These are phyloP conservation scores for Hippolais icterina DNA, from an alignment of 2,113 vertebrate genomes.

Conservation along the genomic window DNA sequence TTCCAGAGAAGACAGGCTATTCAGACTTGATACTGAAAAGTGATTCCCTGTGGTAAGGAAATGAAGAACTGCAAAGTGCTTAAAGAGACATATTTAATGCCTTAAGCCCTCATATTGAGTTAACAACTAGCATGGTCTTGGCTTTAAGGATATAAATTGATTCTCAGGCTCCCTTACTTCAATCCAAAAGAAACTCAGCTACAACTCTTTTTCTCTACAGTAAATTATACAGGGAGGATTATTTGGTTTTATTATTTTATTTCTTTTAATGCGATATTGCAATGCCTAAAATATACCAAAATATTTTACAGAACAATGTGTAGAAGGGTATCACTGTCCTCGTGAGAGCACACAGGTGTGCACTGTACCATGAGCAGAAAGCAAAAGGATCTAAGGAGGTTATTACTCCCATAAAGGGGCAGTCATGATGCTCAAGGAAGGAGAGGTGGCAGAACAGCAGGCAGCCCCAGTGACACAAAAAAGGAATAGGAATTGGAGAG, in stretches of 20 bases:
- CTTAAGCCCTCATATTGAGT: slow-evolving; percentile 61
- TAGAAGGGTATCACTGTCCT: background rate
- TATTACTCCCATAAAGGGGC: background rate
- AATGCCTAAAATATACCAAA: background rate
- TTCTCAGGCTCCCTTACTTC: slow-evolving; percentile 63
- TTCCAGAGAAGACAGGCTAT: slow-evolving; percentile 56
- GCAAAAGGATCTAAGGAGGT: background rate
- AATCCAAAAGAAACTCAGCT: slow-evolving; percentile 26
- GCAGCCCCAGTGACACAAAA: background rate
- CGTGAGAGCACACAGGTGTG: background rate
- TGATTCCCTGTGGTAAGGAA: slow-evolving; percentile 55
- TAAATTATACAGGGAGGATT: background rate
- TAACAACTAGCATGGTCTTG: slow-evolving; percentile 51
- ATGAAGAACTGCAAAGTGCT: slow-evolving; percentile 60
- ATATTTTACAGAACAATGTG: background rate
- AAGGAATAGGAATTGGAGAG: background rate
- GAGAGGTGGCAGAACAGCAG: background rate
- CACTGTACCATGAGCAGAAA: background rate
- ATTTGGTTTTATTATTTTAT: background rate
- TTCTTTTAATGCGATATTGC: background rate
- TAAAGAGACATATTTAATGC: slow-evolving; percentile 65
- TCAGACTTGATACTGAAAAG: slow-evolving; percentile 53
- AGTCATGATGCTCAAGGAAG: background rate
- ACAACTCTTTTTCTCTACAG: slow-evolving; percentile 22
- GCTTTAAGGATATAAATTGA: slow-evolving; percentile 56